Evolutionary conservation across 2,888 invertebrate genomes (phyloP).

Genomic region (Pristionchus maxplancki): DNA sequence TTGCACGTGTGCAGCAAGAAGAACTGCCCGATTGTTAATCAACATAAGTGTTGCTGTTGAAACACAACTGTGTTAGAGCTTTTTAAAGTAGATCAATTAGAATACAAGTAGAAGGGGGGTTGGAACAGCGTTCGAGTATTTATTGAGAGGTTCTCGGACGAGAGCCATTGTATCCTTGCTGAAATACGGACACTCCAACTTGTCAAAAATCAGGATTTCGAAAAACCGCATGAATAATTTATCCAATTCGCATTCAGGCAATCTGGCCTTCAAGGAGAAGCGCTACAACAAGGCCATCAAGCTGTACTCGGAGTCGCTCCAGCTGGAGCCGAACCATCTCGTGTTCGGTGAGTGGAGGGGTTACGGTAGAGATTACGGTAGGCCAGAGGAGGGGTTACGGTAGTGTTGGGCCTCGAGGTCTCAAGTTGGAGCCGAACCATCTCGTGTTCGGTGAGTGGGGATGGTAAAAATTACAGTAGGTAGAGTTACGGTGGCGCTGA

Average conservation of each 20-base stretch:
- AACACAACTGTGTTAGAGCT: too few species aligned
- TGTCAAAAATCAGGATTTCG: too few species aligned
- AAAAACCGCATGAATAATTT: neutral
- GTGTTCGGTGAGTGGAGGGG: constrained; percentile 58
- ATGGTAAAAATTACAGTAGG: neutral
- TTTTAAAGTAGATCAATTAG: too few species aligned
- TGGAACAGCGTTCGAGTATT: too few species aligned
- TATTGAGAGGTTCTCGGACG: too few species aligned
- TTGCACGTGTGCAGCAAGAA: too few species aligned
- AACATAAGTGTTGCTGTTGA: too few species aligned
- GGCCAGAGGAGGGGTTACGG: neutral
- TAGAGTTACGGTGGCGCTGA: neutral
- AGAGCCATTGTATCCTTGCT: too few species aligned
- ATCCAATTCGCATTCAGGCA: constrained; percentile 83
- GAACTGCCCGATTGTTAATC: too few species aligned
- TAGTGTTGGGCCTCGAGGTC: too few species aligned
- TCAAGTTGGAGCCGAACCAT: constrained; percentile 85
- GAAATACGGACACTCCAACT: too few species aligned
- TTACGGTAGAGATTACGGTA: neutral
- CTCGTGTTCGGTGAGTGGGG: constrained; percentile 59
- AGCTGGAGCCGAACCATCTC: constrained; percentile 84
- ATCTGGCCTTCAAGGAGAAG: constrained; percentile 85
- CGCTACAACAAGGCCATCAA: constrained; percentile 87
- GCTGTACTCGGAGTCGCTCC: constrained; percentile 88
- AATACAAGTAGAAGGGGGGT: too few species aligned